Percentiles rank a stretch among this genome's conserved stretches.
Conservation (phyloP, 2,888 invertebrate genomes). For the Deilephila elpenor region DNA sequence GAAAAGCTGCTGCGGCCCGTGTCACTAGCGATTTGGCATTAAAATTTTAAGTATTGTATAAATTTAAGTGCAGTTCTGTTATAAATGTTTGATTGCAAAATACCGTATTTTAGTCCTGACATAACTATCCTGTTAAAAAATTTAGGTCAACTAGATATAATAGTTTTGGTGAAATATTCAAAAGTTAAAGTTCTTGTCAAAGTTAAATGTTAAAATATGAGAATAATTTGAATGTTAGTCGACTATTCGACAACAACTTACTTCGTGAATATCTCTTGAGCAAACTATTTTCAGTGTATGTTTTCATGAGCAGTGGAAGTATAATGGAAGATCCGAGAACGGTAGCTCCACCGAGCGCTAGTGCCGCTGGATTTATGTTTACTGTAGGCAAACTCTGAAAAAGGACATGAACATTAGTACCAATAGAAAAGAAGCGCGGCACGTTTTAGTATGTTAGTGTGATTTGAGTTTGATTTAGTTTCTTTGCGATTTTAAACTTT, state of each 20-base stretch:
- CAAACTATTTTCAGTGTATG: slow-evolving; percentile 39
- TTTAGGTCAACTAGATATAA: too few relatives aligned
- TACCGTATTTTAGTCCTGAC: too few relatives aligned
- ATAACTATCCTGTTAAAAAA: neutral
- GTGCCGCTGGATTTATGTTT: slow-evolving; percentile 86
- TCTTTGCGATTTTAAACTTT: too few relatives aligned
- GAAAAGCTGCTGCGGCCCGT: slow-evolving; percentile 54
- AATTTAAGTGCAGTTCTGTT: slow-evolving; percentile 13
- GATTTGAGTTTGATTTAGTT: too few relatives aligned
- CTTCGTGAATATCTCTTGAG: slow-evolving; percentile 59
- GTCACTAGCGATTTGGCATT: slow-evolving; percentile 32
- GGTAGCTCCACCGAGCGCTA: slow-evolving; percentile 84
- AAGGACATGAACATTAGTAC: too few relatives aligned
- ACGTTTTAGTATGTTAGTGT: too few relatives aligned
- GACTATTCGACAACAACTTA: slow-evolving; percentile 52
- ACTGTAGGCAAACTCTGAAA: slow-evolving; percentile 69
- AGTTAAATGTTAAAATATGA: too few relatives aligned
- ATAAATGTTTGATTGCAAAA: neutral
- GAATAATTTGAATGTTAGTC: too few relatives aligned
- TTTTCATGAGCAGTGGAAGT: slow-evolving; percentile 78
- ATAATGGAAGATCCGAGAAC: slow-evolving; percentile 82
- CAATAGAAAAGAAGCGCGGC: too few relatives aligned
- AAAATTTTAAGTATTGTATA: slow-evolving; percentile 2
- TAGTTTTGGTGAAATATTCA: too few relatives aligned
- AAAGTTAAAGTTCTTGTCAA: too few relatives aligned